Evolutionary conservation across 2,113 vertebrate species (phyloP).

Genomic region (Peromyscus maniculatus): DNA sequence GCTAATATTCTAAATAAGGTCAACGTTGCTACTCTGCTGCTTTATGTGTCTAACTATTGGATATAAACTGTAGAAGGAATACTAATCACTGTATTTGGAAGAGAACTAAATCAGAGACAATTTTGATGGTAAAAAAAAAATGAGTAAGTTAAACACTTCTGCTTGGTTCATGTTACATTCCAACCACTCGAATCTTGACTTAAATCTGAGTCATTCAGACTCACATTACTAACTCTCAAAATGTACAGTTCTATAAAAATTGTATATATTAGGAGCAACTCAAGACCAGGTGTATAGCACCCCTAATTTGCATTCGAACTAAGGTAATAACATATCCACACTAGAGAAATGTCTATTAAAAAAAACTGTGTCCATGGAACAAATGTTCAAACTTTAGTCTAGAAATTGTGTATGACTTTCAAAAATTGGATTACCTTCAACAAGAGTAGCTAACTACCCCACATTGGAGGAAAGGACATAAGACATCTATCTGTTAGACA

Average conservation of each 20-base stretch:
- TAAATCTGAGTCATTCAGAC: not conserved
- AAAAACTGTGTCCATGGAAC: too few species aligned
- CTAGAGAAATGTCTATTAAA: not conserved
- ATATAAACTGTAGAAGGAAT: not conserved
- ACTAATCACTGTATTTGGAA: conserved; percentile 39
- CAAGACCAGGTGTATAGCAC: not conserved
- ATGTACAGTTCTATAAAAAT: not conserved
- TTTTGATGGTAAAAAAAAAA: not conserved
- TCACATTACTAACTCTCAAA: conserved; percentile 4
- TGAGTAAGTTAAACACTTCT: not conserved
- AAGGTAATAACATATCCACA: not conserved
- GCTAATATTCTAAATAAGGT: not conserved
- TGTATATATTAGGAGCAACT: not conserved
- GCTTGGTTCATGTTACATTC: not conserved
- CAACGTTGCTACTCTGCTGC: not conserved
- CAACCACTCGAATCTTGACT: not conserved
- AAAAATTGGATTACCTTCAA: not conserved
- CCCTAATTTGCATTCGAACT: conserved; percentile 26
- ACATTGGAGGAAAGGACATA: not conserved
- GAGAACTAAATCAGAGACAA: not conserved
- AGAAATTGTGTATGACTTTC: not conserved
- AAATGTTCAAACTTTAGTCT: not conserved
- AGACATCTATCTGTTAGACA: not conserved
- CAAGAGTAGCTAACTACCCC: not conserved
- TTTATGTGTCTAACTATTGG: not conserved